phyloP scores from a whole-genome alignment of 2,888 invertebrate genomes.

The Neoascia interrupta region DNA sequence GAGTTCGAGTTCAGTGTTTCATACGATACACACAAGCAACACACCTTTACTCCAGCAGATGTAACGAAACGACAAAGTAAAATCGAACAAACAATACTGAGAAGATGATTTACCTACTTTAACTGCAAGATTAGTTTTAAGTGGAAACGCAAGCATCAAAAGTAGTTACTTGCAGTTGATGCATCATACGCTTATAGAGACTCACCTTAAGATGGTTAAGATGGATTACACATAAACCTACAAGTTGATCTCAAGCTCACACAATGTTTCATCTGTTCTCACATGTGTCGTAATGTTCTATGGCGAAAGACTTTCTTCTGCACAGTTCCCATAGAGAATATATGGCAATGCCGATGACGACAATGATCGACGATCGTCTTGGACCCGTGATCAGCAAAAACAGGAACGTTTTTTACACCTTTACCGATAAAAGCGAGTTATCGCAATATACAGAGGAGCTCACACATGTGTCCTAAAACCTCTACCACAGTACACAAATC shows the following conservation, averaged over 20 bases:
- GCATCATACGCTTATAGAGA: slow-evolving; percentile 64
- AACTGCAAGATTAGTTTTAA: slow-evolving; percentile 46
- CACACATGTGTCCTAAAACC: slow-evolving; percentile 43
- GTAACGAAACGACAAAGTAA: no score
- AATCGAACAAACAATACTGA: no score
- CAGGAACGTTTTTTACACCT: slow-evolving; percentile 34
- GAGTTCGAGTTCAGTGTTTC: no score
- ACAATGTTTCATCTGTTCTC: slow-evolving; percentile 40
- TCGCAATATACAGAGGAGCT: slow-evolving; percentile 2
- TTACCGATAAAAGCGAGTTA: slow-evolving; percentile 11
- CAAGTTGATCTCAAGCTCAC: slow-evolving; percentile 51
- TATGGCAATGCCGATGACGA: slow-evolving; percentile 38
- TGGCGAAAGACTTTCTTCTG: slow-evolving; percentile 69
- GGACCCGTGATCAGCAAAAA: slow-evolving; percentile 39
- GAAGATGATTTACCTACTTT: slow-evolving; percentile 66
- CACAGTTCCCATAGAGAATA: slow-evolving; percentile 60
- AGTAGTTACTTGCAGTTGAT: slow-evolving; percentile 41
- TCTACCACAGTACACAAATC: slow-evolving; percentile 8
- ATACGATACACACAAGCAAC: no score
- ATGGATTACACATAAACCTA: slow-evolving; percentile 41
- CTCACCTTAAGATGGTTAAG: slow-evolving; percentile 44
- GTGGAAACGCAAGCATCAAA: slow-evolving; percentile 57
- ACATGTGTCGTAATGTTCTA: slow-evolving; percentile 46
- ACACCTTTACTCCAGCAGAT: no score
- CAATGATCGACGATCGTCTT: slow-evolving; percentile 53